Base-by-base conservation (phyloP, 2,888 invertebrate genomes). In the Nineta flava region DNA sequence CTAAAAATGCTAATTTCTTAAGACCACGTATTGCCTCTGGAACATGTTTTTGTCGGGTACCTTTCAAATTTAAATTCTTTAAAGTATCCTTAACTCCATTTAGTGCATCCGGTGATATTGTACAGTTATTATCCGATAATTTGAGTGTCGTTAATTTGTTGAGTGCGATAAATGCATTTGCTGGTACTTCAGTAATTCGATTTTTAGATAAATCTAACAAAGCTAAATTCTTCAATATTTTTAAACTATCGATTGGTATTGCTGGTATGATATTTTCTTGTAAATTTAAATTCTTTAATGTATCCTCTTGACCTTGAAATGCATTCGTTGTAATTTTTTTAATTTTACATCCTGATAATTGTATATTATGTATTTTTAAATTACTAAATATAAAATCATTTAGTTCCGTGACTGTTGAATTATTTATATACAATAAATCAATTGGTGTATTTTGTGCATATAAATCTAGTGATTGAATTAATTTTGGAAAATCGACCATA, bases 31-130 rank as follows among this genome's bases (percentile, higher is more conserved):
- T 79, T 45, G 87, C 82, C 56, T 81, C 80, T 0, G 93, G 92
- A 10, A 93, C 78, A 47, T 72, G 71, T 57, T 83, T 83, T 63
- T 88, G 87, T 49, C 79, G 74, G 0, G 90, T 88, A 31, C 88
- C 90, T 71, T 92, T 92, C 34, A 93, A 69, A 64, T 93, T 92
- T 46, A 93, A 70, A 66, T 93, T 93, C 67, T 91, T 91, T 42
- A 93, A 69, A 10, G 81, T 82, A 50, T 70, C 76, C 60, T 91
- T 90, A 52, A 93, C 69, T 2, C 91, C 91, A n/a, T 72, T 70
- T 50, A 93, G 79, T 4, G 88, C 81, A 46, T 74, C 76, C 1
- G 75, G 59, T 3, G 79, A 74, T 54, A 92, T 63, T 3, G 83
- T 84, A 0, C 90, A 74, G 62, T 88, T 88, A 64, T 92, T 93